Conservation (phyloP, 1,140 invertebrate genomes). For the Micrasema longulum region DNA sequence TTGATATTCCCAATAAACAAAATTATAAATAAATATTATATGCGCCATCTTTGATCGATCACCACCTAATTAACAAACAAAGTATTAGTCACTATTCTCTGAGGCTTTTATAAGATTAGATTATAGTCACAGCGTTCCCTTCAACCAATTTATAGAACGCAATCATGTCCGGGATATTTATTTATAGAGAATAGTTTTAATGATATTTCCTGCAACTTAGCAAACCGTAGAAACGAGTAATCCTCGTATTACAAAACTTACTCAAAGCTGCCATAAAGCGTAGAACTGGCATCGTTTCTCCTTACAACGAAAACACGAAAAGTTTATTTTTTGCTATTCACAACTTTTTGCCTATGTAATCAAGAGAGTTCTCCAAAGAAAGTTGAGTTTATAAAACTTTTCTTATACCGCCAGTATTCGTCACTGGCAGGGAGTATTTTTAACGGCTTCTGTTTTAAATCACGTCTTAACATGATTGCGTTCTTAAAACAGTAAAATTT, state of each 20-base stretch:
- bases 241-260: constrained; percentile 16
- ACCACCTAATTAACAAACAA: constrained; percentile 23
- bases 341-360: neutral
- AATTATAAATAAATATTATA: too few species aligned
- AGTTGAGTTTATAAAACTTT: too few species aligned
- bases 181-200: neutral
- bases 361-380: too few species aligned
- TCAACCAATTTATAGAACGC: constrained; percentile 17
- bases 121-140: neutral
- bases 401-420: neutral
- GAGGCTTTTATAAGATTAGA: neutral
- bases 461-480: too few species aligned
- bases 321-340: neutral
- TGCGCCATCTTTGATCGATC: too few species aligned
- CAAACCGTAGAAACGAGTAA: constrained; percentile 6
- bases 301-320: constrained; percentile 7
- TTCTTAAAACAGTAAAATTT: too few species aligned
- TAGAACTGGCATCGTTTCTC: neutral
- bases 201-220: neutral
- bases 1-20: too few species aligned
- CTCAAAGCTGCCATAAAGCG: constrained; percentile 22
- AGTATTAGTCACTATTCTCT: neutral
- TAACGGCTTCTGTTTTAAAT: too few species aligned
- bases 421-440: neutral
- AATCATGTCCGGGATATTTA: neutral